Evolutionary conservation across 1,140 invertebrate species (phyloP), one percentile per base, ranked within the genome.

Genomic region (Drosophila lacertosa): DNA sequence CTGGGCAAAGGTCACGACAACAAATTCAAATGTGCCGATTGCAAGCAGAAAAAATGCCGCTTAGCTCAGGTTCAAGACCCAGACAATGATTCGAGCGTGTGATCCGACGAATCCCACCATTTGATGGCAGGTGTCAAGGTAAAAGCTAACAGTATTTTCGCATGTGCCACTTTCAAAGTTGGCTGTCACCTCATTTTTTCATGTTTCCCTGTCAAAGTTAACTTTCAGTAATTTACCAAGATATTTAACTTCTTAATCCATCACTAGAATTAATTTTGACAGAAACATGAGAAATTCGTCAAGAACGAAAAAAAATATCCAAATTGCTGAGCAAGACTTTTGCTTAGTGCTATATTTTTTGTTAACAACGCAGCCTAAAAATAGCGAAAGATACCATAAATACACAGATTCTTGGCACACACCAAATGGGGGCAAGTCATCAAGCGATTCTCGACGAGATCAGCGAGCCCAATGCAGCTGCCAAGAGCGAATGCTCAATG

Each of bases 401-500:
- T 2, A 44, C 5, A 22, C 18, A 2, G 2, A 6, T 44, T 44
- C 1, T 22, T 44, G 18, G 10, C 18, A 22, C 33, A 35, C n/a
- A 35, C 4, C 4, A 35, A n/a, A n/a, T 32, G 1, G 9, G 10
- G 29, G 3, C 20, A 22, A 18, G 16, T 40, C 16, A 40, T 40
- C 15, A 44, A 20, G 40, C 40, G 4, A 15, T 47, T 47, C 20
- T 47, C 44, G 44, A 26, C n/a, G n/a, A 3, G 44, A 45, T 45
- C 44, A 5, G n/a, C 22, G 44, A 45, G 3, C 7, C 10, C 40
- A 22, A 3, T 44, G 6, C 20, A 45, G 44, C 22, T 45, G n/a
- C 20, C n/a, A 26, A 24, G n/a, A 15, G n/a, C 24, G 54, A 5
- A 22, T n/a, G 2, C 18, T 20, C 18, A 44, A n/a, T n/a, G 42